Evolutionary conservation across 1,140 invertebrate species (phyloP).

Genomic region (Philopotamus ludificatus): DNA sequence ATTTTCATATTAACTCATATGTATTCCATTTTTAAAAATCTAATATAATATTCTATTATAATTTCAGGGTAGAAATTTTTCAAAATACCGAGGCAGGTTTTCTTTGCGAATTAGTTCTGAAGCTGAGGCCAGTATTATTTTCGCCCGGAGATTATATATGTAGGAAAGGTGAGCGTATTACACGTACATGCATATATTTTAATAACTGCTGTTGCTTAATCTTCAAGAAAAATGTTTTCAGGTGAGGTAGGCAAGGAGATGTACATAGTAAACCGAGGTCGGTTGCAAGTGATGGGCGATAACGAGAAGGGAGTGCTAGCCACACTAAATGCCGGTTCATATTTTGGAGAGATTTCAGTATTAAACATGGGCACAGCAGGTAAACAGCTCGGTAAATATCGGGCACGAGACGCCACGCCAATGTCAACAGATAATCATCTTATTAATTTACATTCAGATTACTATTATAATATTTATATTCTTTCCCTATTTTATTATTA

Average conservation of each 20-base stretch:
- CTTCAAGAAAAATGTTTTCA: slow-evolving; percentile 51
- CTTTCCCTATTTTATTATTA: no score
- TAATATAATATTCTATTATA: no score
- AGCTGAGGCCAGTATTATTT: slow-evolving; percentile 92
- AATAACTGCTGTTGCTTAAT: not conserved
- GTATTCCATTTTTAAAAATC: no score
- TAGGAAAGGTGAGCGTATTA: slow-evolving; percentile 79
- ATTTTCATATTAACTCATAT: no score
- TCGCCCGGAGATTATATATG: slow-evolving; percentile 98
- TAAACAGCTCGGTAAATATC: slow-evolving; percentile 93
- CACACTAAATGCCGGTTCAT: slow-evolving; percentile 94
- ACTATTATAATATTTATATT: no score
- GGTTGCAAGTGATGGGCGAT: slow-evolving; percentile 94
- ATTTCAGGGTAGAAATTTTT: slow-evolving; percentile 89
- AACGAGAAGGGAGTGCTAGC: slow-evolving; percentile 96
- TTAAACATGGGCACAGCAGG: slow-evolving; percentile 99
- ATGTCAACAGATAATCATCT: slow-evolving; percentile 43
- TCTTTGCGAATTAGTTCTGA: slow-evolving; percentile 93
- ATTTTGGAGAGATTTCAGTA: slow-evolving; percentile 99
- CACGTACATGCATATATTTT: not conserved
- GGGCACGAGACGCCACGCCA: slow-evolving; percentile 60
- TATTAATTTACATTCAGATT: not conserved
- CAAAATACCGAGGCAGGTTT: slow-evolving; percentile 99
- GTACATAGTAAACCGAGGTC: slow-evolving; percentile 97
- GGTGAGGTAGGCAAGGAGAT: slow-evolving; percentile 98